A percentile compares a stretch with the other conserved stretches of the same genome.
Conservation (phyloP, 1,140 invertebrate species). For the Limonius californicus region DNA sequence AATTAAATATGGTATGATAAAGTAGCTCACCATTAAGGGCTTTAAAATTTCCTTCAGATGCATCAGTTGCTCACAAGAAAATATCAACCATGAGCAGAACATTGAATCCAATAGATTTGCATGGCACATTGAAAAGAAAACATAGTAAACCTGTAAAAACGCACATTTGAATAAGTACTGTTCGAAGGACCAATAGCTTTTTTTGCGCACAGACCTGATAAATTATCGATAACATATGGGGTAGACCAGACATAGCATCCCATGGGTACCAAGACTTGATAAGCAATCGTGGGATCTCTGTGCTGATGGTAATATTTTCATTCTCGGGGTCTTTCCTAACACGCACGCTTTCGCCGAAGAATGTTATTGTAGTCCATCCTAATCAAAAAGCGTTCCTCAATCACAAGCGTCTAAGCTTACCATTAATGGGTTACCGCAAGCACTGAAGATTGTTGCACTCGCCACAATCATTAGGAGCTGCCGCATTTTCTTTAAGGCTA, state of each 20-base stretch:
- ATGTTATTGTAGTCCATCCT: constrained; percentile 67
- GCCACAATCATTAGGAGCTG: constrained; percentile 65
- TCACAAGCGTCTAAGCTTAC: constrained; percentile 1
- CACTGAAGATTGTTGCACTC: constrained; percentile 56
- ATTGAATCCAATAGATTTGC: constrained; percentile 70
- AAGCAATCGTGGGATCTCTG: constrained; percentile 68
- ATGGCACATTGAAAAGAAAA: constrained; percentile 65
- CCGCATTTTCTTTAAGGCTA: constrained; percentile 72
- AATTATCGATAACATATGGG: constrained; percentile 61
- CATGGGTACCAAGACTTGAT: constrained; percentile 74
- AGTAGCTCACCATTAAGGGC: constrained; percentile 59
- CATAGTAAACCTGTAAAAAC: constrained; percentile 62
- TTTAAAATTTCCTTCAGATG: constrained; percentile 82
- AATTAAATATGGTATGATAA: background rate
- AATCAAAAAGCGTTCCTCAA: background rate
- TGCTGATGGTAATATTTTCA: constrained; percentile 61
- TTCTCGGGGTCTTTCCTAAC: constrained; percentile 64
- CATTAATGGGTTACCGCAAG: constrained; percentile 49
- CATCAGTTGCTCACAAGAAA: constrained; percentile 77
- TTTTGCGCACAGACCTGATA: too few species aligned
- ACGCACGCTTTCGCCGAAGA: constrained; percentile 70
- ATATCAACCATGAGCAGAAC: constrained; percentile 79
- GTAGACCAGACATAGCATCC: constrained; percentile 61
- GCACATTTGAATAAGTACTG: background rate
- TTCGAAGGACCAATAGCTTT: too few species aligned